Conservation (phyloP, 1,140 invertebrate genomes). For the Metopolophium dirhodum region DNA sequence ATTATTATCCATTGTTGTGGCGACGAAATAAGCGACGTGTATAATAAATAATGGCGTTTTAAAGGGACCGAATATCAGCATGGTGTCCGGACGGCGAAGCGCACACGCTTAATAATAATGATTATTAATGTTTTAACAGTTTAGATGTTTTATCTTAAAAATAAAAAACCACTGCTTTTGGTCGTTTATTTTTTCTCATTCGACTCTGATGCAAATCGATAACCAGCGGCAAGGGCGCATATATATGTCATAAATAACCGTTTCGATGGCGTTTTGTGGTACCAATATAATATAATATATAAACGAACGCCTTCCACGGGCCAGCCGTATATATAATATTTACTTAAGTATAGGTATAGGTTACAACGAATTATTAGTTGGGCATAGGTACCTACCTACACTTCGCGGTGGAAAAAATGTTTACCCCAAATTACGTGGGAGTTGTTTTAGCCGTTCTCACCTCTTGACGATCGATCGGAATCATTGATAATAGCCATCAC, state of each 20-base stretch:
- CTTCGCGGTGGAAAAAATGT: background rate
- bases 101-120: background rate
- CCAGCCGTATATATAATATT: background rate
- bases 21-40: slow-evolving; percentile 1
- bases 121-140: slow-evolving; percentile 49
- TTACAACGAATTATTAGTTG: background rate
- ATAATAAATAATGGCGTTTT: slow-evolving; percentile 36
- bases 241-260: slow-evolving; percentile 37
- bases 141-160: slow-evolving; percentile 4
- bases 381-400: background rate
- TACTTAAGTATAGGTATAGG: background rate
- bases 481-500: background rate
- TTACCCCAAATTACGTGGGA: slow-evolving; percentile 19
- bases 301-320: background rate
- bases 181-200: background rate
- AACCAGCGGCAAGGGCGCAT: background rate
- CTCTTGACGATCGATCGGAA: background rate
- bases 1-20: slow-evolving; percentile 36
- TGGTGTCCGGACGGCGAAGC: background rate
- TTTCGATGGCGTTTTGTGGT: slow-evolving; percentile 18
- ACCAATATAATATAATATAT: background rate
- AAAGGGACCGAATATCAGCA: slow-evolving; percentile 43
- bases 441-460: background rate
- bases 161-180: background rate
- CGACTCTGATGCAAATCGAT: slow-evolving; percentile 33